Evolutionary conservation across 2,888 invertebrate species (phyloP).

Genomic region (Acrocera orbiculus): DNA sequence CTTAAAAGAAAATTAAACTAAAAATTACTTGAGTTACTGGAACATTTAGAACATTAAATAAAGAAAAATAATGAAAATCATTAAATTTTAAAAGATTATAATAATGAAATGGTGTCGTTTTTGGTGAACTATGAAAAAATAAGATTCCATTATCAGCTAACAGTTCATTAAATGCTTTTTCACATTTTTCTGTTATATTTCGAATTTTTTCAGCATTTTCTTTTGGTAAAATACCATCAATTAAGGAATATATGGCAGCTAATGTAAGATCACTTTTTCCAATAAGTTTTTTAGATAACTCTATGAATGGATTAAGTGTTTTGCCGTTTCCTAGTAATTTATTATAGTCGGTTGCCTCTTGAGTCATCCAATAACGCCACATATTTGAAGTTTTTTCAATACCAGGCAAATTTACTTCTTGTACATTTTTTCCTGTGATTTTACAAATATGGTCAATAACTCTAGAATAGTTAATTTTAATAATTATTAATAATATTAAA

Average conservation of each 20-base stretch:
- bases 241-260: slow-evolving; percentile 47
- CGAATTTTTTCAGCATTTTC: slow-evolving; percentile 48
- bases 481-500: neutral
- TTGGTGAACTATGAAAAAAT: slow-evolving; percentile 65
- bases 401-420: slow-evolving; percentile 22
- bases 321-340: slow-evolving; percentile 44
- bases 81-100: slow-evolving; percentile 56
- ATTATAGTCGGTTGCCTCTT: slow-evolving; percentile 47
- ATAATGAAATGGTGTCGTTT: slow-evolving; percentile 66
- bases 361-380: slow-evolving; percentile 61
- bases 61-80: slow-evolving; percentile 70
- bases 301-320: slow-evolving; percentile 35
- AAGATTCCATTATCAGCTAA: slow-evolving; percentile 66
- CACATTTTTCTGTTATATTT: slow-evolving; percentile 37
- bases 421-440: slow-evolving; percentile 20
- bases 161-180: slow-evolving; percentile 41
- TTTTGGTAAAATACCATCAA: slow-evolving; percentile 45
- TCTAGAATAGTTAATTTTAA: slow-evolving; percentile 17
- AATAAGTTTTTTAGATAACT: slow-evolving; percentile 41
- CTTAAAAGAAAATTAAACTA: neutral
- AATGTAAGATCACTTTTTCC: slow-evolving; percentile 46
- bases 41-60: slow-evolving; percentile 68
- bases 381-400: slow-evolving; percentile 38
- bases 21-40: slow-evolving; percentile 58
- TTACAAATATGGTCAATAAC: slow-evolving; percentile 31